Base-by-base conservation (phyloP, 2,113 vertebrate species). In the Tursiops truncatus region DNA sequence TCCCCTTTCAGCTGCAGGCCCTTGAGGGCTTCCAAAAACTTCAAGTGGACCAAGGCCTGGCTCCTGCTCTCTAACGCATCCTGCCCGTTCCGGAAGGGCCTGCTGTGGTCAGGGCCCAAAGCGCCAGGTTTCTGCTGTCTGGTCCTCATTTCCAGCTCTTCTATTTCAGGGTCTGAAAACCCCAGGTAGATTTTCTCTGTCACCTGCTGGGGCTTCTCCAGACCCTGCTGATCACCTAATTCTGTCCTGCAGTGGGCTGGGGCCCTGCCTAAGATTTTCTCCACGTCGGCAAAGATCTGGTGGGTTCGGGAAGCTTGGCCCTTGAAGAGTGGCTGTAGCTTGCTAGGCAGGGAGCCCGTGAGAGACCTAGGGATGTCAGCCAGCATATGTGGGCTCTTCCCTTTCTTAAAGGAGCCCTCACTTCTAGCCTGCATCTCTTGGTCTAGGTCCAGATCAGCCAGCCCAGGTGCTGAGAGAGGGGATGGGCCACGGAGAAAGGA, bases 151-250 rank as follows among this genome's bases (percentile, higher is more conserved):
- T 97, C 98, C 79, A 96, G 83, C 36, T 96, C 74, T 31, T 97
- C 97, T 31, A 93, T 80, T 95, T 96, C 95, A 0, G 94, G 96
- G 92, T 98, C 97, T 63, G 98, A 98, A 94, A 97, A 98, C 10
- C 60, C 62, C 73, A 94, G 71, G 92, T 5, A 92, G 94, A 92
- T 38, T 47, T 96, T 86, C 56, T 95, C 92, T 93, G 28, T 44
- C 0, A 0, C 14, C 58, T 95, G 95, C 79, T 73, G 87, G 44
- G 50, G 13, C 2, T 11, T 41, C n/a, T 94, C 89, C 79, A 63
- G 91, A 65, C 47, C 63, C 60, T 77, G 93, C 56, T 53, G 96
- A 31, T 88, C 38, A 44, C 65, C 97, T 95, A 86, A 21, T 8
- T 92, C 96, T 71, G 28, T 68, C 47, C 38, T 96, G 94, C 44